Evolutionary conservation across 2,797 vertebrate species (phyloP).

Genomic region (Trachops cirrhosus): DNA sequence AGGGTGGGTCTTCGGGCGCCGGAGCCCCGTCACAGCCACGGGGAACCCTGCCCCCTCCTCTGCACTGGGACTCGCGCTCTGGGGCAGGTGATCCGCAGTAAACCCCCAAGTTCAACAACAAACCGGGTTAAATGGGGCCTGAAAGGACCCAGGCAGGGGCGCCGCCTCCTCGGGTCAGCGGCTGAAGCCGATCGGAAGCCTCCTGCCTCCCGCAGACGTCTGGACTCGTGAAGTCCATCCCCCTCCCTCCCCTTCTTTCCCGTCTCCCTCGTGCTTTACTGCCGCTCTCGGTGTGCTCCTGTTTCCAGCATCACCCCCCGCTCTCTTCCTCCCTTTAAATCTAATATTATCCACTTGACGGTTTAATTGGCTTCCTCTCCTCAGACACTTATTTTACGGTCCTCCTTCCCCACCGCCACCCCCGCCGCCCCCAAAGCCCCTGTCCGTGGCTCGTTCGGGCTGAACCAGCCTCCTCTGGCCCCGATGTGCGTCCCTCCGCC

Average conservation of each 20-base stretch:
- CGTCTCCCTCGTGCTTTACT: background rate
- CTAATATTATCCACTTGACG: background rate
- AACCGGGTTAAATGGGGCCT: background rate
- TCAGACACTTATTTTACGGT: background rate
- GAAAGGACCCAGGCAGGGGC: background rate
- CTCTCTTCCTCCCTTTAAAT: background rate
- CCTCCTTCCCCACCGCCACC: background rate
- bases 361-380: background rate
- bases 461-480: background rate
- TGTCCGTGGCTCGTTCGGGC: rapidly evolving
- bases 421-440: rapidly evolving
- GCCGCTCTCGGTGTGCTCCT: background rate
- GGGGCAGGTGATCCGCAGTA: background rate
- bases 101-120: too few species aligned
- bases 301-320: background rate
- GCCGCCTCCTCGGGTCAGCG: rapidly evolving
- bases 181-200: background rate
- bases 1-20: too few species aligned
- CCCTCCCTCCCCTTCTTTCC: background rate
- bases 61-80: rapidly evolving
- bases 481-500: rapidly evolving
- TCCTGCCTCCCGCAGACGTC: background rate
- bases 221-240: rapidly evolving
- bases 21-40: background rate
- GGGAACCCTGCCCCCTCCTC: background rate